These are phyloP conservation scores for Notothenia coriiceps DNA, from an alignment of 2,113 vertebrate genomes.

Conservation along the genomic window DNA sequence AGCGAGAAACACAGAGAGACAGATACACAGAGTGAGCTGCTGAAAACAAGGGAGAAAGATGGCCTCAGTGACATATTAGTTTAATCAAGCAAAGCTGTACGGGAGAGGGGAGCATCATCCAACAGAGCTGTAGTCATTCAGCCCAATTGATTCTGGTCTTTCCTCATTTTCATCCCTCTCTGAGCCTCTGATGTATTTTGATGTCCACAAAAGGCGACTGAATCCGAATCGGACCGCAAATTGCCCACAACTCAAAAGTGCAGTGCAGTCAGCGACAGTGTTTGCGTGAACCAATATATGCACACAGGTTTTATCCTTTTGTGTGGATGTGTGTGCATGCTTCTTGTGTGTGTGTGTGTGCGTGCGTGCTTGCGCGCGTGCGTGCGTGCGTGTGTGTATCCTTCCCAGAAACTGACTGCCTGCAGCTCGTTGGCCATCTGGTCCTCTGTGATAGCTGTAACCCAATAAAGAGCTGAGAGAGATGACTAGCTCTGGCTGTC, in stretches of 20 bases:
- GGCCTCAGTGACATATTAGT: slow-evolving; percentile 61
- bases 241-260: slow-evolving; percentile 3
- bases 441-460: slow-evolving; percentile 66
- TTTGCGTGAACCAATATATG: slow-evolving; percentile 15
- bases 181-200: slow-evolving; percentile 19
- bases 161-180: slow-evolving; percentile 30
- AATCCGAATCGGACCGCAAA: slow-evolving; percentile 17
- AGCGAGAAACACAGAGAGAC: slow-evolving; percentile 2
- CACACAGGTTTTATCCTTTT: slow-evolving; percentile 5
- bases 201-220: neutral
- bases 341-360: no score
- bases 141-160: slow-evolving; percentile 17
- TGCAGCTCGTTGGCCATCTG: slow-evolving; percentile 64
- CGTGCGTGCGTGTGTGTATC: neutral
- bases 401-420: slow-evolving; percentile 73
- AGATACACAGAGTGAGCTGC: slow-evolving; percentile 8
- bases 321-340: neutral
- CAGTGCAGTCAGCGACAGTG: neutral
- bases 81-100: slow-evolving; percentile 56
- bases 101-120: slow-evolving; percentile 33
- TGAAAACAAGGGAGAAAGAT: slow-evolving; percentile 49
- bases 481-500: slow-evolving; percentile 55
- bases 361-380: neutral
- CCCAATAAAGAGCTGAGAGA: slow-evolving; percentile 66
- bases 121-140: slow-evolving; percentile 28